Conservation (phyloP, 2,113 vertebrate genomes). For the Amphilophus citrinellus region DNA sequence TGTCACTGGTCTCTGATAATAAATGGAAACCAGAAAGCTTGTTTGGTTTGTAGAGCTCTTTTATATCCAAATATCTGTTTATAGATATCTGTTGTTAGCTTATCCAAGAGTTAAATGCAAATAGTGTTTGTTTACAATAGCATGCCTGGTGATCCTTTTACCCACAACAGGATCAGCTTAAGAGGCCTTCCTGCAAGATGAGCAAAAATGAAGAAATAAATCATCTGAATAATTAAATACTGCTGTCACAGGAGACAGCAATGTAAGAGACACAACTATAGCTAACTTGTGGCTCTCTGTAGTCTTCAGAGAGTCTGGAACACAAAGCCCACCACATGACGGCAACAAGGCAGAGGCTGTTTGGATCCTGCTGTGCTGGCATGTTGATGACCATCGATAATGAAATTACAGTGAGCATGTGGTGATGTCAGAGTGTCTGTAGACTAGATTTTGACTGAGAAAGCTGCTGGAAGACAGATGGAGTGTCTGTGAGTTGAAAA, state of each 20-base stretch:
- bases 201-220: background rate
- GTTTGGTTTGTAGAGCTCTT: background rate
- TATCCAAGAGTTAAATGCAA: background rate
- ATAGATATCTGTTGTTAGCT: background rate
- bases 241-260: background rate
- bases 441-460: background rate
- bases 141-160: rapidly evolving
- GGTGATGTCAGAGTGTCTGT: constrained; percentile 49
- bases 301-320: background rate
- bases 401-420: constrained; percentile 56
- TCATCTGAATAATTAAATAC: background rate
- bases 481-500: background rate
- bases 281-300: background rate
- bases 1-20: background rate
- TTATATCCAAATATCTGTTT: background rate
- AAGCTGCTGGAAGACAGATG: background rate
- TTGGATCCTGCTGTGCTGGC: constrained; percentile 45
- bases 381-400: constrained; percentile 31
- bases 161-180: background rate
- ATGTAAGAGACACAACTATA: background rate
- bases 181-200: background rate
- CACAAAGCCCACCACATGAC: constrained; percentile 27
- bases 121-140: background rate
- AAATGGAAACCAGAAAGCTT: background rate
- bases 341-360: constrained; percentile 58